These are phyloP conservation scores for Hypomesus transpacificus DNA, from an alignment of 2,113 vertebrate species.

Conservation along the genomic window DNA sequence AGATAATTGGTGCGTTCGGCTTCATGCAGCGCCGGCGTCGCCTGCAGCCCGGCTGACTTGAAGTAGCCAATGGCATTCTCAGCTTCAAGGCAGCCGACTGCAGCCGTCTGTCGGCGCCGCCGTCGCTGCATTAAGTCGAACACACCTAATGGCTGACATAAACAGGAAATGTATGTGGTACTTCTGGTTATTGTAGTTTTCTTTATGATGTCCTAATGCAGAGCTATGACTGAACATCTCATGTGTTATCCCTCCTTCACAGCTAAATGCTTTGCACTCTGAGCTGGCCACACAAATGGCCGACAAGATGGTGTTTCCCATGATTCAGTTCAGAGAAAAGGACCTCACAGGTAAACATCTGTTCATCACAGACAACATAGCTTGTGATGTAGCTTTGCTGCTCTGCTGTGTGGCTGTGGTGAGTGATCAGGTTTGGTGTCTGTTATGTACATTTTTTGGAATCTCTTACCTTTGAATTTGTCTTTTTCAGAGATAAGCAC, in stretches of 20 bases:
- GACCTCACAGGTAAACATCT: conserved; percentile 88
- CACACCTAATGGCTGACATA: no score
- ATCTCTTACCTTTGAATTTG: conserved; percentile 37
- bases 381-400: no score
- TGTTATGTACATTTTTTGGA: not conserved
- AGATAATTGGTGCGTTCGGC: no score
- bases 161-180: conserved; percentile 13
- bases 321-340: conserved; percentile 95
- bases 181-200: conserved; percentile 18
- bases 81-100: no score
- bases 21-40: no score
- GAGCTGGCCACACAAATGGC: conserved; percentile 91
- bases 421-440: no score
- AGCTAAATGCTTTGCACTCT: conserved; percentile 91
- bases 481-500: conserved; percentile 91
- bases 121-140: no score
- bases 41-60: no score
- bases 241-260: conserved; percentile 48
- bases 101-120: no score
- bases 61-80: no score
- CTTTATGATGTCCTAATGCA: conserved; percentile 24
- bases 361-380: no score
- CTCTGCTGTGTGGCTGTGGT: no score
- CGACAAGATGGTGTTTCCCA: conserved; percentile 92
- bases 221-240: conserved; percentile 9